Percentiles rank a stretch among this genome's conserved stretches.
These are phyloP conservation scores for Anagyrus pseudococci DNA, from an alignment of 2,888 invertebrate species.

Conservation along the genomic window DNA sequence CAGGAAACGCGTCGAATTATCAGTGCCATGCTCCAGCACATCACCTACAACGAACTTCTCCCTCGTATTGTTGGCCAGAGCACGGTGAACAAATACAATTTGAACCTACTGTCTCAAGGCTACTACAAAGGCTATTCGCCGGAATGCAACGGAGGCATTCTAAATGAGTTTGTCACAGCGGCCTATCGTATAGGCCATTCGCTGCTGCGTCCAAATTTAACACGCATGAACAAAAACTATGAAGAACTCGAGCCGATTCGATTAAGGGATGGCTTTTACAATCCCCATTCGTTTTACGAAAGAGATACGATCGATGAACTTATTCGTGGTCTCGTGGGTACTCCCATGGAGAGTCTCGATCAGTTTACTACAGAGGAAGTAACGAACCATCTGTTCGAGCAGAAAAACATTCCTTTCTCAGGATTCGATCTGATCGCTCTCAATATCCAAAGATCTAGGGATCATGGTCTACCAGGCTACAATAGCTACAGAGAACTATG, in stretches of 20 bases:
- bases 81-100: slow-evolving; percentile 84
- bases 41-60: slow-evolving; percentile 87
- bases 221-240: slow-evolving; percentile 79
- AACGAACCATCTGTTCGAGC: slow-evolving; percentile 93
- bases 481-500: slow-evolving; percentile 91
- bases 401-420: slow-evolving; percentile 86
- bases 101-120: slow-evolving; percentile 82
- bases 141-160: slow-evolving; percentile 85
- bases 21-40: slow-evolving; percentile 79
- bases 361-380: slow-evolving; percentile 94
- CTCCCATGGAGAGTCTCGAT: slow-evolving; percentile 92
- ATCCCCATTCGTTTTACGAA: slow-evolving; percentile 80
- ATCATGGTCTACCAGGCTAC: slow-evolving; percentile 88
- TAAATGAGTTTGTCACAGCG: slow-evolving; percentile 90
- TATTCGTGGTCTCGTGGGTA: slow-evolving; percentile 82
- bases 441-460: slow-evolving; percentile 86
- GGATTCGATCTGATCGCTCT: slow-evolving; percentile 92
- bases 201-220: slow-evolving; percentile 83
- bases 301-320: slow-evolving; percentile 85
- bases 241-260: slow-evolving; percentile 84
- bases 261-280: slow-evolving; percentile 89
- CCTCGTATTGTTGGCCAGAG: slow-evolving; percentile 91
- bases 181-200: slow-evolving; percentile 94
- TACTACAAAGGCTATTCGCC: slow-evolving; percentile 91
- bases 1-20: slow-evolving; percentile 81